Evolutionary conservation across 2,113 vertebrate genomes (phyloP).

Genomic region (Merops nubicus): DNA sequence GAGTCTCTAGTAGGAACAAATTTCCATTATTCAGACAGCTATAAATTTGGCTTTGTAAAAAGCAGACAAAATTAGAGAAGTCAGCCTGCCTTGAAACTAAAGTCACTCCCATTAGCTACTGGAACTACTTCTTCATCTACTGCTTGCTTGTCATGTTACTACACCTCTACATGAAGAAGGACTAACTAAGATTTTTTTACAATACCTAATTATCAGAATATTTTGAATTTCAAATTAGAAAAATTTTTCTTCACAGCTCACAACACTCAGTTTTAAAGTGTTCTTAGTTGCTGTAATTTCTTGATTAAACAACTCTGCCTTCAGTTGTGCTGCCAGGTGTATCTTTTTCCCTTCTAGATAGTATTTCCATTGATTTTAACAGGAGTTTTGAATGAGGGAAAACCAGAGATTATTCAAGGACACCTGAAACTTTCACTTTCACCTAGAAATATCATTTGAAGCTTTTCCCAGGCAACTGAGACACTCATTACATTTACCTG

Average conservation of each 20-base stretch:
- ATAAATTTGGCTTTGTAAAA: neutral
- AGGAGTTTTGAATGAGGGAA: neutral
- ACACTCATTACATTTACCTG: neutral
- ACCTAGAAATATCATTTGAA: neutral
- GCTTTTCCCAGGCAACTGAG: neutral
- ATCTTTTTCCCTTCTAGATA: neutral
- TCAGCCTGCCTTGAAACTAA: neutral
- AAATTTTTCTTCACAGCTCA: neutral
- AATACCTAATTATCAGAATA: neutral
- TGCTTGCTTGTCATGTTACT: neutral
- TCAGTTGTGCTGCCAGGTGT: neutral
- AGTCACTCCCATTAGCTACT: neutral
- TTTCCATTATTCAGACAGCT: neutral
- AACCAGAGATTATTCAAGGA: neutral
- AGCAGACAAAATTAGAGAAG: neutral
- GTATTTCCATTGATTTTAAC: neutral
- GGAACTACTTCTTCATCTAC: neutral
- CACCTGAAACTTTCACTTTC: neutral
- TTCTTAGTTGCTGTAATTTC: neutral
- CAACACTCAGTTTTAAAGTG: neutral
- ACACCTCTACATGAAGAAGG: neutral
- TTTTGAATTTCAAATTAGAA: neutral
- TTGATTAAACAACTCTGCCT: neutral
- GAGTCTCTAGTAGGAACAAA: neutral
- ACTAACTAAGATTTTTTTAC: neutral